A percentile compares a stretch with the other conserved stretches of the same genome.
phyloP scores from a whole-genome alignment of 2,797 vertebrate species.

The Pyrocephalus nanus region DNA sequence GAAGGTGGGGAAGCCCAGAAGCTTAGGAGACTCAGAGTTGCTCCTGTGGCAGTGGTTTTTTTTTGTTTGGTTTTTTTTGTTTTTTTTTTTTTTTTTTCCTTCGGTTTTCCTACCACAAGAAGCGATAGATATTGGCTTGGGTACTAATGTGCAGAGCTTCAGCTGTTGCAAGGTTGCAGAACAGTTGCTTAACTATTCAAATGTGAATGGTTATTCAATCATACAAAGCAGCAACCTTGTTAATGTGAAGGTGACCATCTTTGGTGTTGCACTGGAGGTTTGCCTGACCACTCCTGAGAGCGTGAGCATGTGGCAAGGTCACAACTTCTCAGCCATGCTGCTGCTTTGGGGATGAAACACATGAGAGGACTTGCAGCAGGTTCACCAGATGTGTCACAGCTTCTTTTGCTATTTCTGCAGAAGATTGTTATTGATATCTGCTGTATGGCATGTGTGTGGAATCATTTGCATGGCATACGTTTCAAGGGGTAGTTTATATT shows the following conservation, averaged over 20 bases:
- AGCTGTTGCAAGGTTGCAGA: not conserved
- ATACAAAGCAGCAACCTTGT: fast-evolving
- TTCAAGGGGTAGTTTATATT: not conserved
- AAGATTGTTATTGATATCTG: not conserved
- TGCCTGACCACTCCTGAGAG: not conserved
- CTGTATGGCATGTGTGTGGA: not conserved
- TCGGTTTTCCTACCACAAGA: not conserved
- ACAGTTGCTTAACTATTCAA: not conserved
- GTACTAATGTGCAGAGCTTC: not conserved
- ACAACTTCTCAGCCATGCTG: not conserved
- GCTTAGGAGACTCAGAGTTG: not conserved
- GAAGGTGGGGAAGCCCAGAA: not conserved
- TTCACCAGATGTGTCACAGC: not conserved
- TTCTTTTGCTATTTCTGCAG: not conserved
- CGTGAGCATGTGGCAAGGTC: not conserved
- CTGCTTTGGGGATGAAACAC: not conserved
- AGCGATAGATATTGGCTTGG: not conserved
- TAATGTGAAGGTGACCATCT: not conserved
- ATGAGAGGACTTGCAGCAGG: not conserved
- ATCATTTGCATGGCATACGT: not conserved
- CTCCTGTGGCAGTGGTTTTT: not conserved
- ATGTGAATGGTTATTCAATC: not conserved
- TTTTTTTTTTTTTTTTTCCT: not conserved
- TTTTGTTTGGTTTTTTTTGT: not conserved
- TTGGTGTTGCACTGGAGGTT: not conserved